Base-by-base conservation (phyloP, 2,888 invertebrate genomes). In the Pterobdella sp. region DNA sequence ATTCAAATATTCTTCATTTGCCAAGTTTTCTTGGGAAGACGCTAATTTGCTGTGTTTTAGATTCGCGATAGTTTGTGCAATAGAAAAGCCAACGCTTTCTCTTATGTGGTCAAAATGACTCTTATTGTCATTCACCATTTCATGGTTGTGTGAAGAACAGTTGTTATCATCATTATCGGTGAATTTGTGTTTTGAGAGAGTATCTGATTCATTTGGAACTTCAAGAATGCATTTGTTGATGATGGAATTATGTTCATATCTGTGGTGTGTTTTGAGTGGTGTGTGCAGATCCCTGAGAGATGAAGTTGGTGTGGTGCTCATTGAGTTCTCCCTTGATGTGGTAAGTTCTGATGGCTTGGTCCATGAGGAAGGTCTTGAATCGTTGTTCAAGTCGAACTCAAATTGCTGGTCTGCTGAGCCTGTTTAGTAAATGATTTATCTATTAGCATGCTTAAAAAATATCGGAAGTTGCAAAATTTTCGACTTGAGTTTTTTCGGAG, bases 371-470 rank as follows among this genome's bases (percentile, higher is more conserved):
- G 42, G 60, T 35, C 60, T 71, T n/a, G 71, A 60, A 18, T 52
- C 56, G n/a, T 35, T 35, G 32, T 60, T 52, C 4, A 52, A 34
- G 36, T 71, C 71, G 36, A 63, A 71, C 52, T 71, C 71, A 29
- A 71, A 71, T 31, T 71, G 71, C 34, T 71, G 71, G 56, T 71
- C 71, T 26, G 71, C 71, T 1, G 71, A 71, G 31, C 71, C 71
- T 71, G 34, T 29, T n/a, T n/a, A n/a, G n/a, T n/a, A n/a, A n/a
- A n/a, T n/a, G n/a, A n/a, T n/a, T n/a, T n/a, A n/a, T n/a, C n/a
- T n/a, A n/a, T n/a, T n/a, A n/a, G n/a, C n/a, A n/a, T n/a, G n/a
- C n/a, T n/a, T n/a, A n/a, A n/a, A n/a, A n/a, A n/a, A n/a, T n/a
- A n/a, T n/a, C n/a, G n/a, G n/a, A n/a, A n/a, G n/a, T n/a, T n/a